Evolutionary conservation across 2,888 invertebrate species (phyloP), one percentile per base, ranked within the genome.

Genomic region (Zaprionus bogoriensis): DNA sequence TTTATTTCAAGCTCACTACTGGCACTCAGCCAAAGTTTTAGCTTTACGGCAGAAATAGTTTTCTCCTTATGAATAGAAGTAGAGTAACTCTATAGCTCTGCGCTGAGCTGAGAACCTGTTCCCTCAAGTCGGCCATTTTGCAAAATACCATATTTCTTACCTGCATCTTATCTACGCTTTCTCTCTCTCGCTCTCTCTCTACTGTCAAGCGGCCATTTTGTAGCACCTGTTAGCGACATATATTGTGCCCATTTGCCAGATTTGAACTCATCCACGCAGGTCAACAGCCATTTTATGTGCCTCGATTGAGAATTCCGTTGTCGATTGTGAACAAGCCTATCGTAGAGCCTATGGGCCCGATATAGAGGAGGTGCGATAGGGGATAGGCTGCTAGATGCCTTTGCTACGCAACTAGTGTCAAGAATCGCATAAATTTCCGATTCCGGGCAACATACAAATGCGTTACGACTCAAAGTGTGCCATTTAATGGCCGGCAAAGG

Each of bases 401-500:
- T 17, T 50, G 69, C 47, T 50, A 60, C 44, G 81, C 84, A 77
- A 82, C 83, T 83, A 88, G 86, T 88, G 88, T 88, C 88, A 82
- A 80, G 76, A 89, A 84, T 84, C 89, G 85, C 89, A 88, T 89
- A 89, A 89, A 88, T 88, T 77, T 81, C 77, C 75, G 74, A 74
- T 76, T 82, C 79, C 73, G 68, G 73, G 73, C 72, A 67, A 57
- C 77, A 63, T 72, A 87, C 78, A 74, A 69, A 82, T 79, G 59
- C 77, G 64, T 67, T 62, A 51, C 46, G 73, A 77, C 74, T 79
- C 79, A 67, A 87, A 85, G 89, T 84, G 79, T 79, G 86, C 79
- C 85, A 83, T 89, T 89, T 89, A 89, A 89, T 89, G 87, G 88
- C 89, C 83, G 75, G 80, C 80, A 88, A 88, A 89, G 89, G 89